Evolutionary conservation across 2,113 vertebrate genomes (phyloP).

Genomic region (Cnemophilus loriae): DNA sequence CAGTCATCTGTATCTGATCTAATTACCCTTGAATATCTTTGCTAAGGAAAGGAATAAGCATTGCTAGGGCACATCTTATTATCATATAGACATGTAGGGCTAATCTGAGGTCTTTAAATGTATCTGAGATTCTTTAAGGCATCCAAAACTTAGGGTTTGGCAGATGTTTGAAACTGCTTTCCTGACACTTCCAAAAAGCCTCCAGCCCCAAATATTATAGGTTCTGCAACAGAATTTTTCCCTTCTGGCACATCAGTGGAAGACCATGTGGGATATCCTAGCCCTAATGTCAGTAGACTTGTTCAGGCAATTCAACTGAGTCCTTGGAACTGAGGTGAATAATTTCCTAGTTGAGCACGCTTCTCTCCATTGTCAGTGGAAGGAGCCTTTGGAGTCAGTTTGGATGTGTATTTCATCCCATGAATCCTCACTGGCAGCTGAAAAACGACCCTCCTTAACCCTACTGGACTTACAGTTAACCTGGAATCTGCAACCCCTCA

Average conservation of each 20-base stretch:
- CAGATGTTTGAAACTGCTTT: neutral
- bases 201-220: neutral
- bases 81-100: neutral
- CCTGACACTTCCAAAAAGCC: fast-evolving
- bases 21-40: neutral
- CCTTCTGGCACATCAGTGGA: neutral
- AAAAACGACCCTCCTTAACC: neutral
- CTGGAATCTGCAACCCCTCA: neutral
- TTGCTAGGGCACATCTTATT: neutral
- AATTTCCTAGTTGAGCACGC: neutral
- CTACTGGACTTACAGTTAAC: neutral
- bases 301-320: neutral
- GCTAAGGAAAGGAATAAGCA: neutral
- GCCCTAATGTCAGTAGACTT: neutral
- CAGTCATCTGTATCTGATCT: neutral
- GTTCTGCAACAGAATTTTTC: neutral
- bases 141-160: neutral
- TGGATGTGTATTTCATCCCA: neutral
- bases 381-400: neutral
- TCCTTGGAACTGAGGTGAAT: neutral
- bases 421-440: neutral
- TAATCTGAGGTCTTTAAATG: neutral
- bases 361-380: neutral
- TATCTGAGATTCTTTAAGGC: neutral
- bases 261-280: neutral